Base-by-base conservation (phyloP, 2,113 vertebrate species). In the Chionis minor region DNA sequence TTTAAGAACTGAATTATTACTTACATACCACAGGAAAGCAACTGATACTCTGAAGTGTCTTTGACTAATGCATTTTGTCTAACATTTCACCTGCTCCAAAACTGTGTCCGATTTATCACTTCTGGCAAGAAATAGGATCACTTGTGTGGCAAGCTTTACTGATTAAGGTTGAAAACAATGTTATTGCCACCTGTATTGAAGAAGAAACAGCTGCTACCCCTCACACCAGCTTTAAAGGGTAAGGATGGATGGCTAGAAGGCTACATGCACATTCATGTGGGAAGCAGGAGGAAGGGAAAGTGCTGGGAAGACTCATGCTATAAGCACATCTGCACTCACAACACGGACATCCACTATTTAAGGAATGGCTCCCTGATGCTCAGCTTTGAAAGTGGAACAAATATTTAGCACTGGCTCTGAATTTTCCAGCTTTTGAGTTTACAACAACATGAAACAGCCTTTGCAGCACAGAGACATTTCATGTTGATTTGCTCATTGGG, bases 1-100 rank as follows among this genome's bases (percentile, higher is more conserved):
- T 95, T 97, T 93, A 95, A 91, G 95, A 83, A 94, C n/a, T 93
- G 87, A 97, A 88, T 94, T 95, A 97, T 96, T 96, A 77, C 56
- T 63, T 91, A 20, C 30, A 78, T 67, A 81, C 84, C 79, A 90
- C 47, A 20, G 95, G 79, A 96, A 97, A 84, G 92, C 95, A 98
- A 97, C 47, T 12, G 86, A 96, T 95, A 96, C 44, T 30, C 92
- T 91, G 79, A 96, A 95, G 88, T 88, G 54, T 92, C 86, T 97
- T 89, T 95, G 87, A 92, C 90, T 90, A 90, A 97, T 90, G 33
- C 55, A 71, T 85, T 91, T 78, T 89, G 91, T 95, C 84, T 97
- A 92, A 94, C 49, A 62, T 98, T 97, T 97, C 91, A 88, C 67
- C 91, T 91, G 88, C 66, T 87, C 85, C 85, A 88, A 85, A 94